Evolutionary conservation across 2,113 vertebrate genomes (phyloP), one percentile per base, ranked within the genome.

Genomic region (Jaculus jaculus): DNA sequence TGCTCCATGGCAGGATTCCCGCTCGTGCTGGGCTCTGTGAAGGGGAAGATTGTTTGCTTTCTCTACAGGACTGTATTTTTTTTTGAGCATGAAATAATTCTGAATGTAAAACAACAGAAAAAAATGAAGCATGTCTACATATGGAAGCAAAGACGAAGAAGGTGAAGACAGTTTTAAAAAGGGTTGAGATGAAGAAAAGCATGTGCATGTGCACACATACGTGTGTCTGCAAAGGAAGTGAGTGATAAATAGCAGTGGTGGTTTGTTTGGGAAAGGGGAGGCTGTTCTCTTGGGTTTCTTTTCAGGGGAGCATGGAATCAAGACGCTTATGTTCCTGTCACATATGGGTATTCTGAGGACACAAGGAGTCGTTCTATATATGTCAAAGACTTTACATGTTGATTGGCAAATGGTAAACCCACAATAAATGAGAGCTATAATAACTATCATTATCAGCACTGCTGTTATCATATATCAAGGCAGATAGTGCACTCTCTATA

Each of bases 61-160:
- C 94, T 93, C 93, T 93, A 90, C 13, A 74, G 90, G 83, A 96
- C 97, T 98, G 32, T 98, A 98, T 98, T 84, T 98, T 84, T 98
- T 98, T 95, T 95, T 96, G 96, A 97, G 97, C 0, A 94, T 97
- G 96, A 96, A 97, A 97, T 96, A 98, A 97, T 97, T 97, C 97
- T 96, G 97, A 97, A 96, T 97, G 92, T 95, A 97, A 98, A 98
- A 98, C 96, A 98, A 98, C 98, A 89, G 95, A 98, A 97, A 80
- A 97, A 93, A 95, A 20, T 98, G 97, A 92, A 98, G 97, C 95
- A 91, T 95, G 94, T 97, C 97, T 98, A 93, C 89, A 83, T 95
- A 90, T 93, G 87, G 93, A 97, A 92, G 96, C 93, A 97, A 96
- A 37, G 92, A 0, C 51, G 97, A 97, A 97, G 87, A 96, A 96